These are phyloP conservation scores for Phocides pigmalion DNA, from an alignment of 1,140 invertebrate genomes.

Conservation along the genomic window DNA sequence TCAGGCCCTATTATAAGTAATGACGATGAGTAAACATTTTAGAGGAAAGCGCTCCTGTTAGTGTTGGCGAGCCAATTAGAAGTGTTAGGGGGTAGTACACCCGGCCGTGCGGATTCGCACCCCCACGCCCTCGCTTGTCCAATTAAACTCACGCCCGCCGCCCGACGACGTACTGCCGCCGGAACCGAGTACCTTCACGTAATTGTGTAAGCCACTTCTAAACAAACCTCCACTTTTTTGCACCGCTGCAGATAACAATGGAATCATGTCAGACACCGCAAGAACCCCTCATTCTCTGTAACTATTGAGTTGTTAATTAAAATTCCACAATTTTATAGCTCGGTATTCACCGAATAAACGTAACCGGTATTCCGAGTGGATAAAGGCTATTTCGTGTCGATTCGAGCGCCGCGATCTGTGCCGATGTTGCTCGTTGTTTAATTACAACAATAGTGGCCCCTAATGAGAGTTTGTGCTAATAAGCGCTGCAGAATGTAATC, in stretches of 20 bases:
- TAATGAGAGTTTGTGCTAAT: slow-evolving; percentile 82
- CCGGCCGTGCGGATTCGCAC: slow-evolving; percentile 36
- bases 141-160: slow-evolving; percentile 71
- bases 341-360: slow-evolving; percentile 21
- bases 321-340: slow-evolving; percentile 67
- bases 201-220: slow-evolving; percentile 79
- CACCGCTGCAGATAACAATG: slow-evolving; percentile 69
- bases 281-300: slow-evolving; percentile 68
- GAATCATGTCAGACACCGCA: slow-evolving; percentile 74
- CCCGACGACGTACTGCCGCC: slow-evolving; percentile 52
- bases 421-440: slow-evolving; percentile 76
- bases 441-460: slow-evolving; percentile 82
- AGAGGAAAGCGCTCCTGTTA: slow-evolving; percentile 71
- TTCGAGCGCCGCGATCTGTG: slow-evolving; percentile 48
- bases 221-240: slow-evolving; percentile 73
- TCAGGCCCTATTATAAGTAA: slow-evolving; percentile 65
- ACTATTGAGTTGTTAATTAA: slow-evolving; percentile 81
- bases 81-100: slow-evolving; percentile 64
- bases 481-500: slow-evolving; percentile 82
- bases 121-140: slow-evolving; percentile 60
- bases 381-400: slow-evolving; percentile 58
- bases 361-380: slow-evolving; percentile 44
- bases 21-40: slow-evolving; percentile 72
- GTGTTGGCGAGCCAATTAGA: slow-evolving; percentile 77
- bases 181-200: slow-evolving; percentile 61